Percentiles rank a stretch among this genome's conserved stretches.
Conservation (phyloP, 53 echinoderm and acorn worm species). For the Temnopleurus reevesii region DNA sequence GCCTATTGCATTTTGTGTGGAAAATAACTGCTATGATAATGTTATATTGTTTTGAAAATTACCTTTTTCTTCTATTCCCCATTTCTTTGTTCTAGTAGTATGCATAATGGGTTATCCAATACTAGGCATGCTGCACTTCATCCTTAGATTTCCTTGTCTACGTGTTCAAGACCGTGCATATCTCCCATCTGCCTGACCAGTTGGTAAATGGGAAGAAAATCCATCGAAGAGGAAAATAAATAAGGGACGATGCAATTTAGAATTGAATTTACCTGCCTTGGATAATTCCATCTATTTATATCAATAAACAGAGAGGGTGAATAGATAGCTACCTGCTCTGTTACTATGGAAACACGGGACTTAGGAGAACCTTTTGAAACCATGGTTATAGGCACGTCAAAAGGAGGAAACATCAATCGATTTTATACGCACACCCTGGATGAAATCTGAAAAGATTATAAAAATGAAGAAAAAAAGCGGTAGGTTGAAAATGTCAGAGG, state of each 20-base stretch:
- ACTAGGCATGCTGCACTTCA: no score
- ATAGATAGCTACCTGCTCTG: not conserved
- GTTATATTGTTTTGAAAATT: no score
- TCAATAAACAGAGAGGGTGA: not conserved
- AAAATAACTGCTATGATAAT: no score
- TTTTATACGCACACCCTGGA: not conserved
- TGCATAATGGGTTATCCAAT: no score
- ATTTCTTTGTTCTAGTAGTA: no score
- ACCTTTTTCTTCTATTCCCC: no score
- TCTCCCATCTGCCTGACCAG: not conserved
- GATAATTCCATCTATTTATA: slow-evolving; percentile 1
- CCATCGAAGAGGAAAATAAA: slow-evolving; percentile 4
- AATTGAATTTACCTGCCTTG: not conserved
- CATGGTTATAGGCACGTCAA: slow-evolving; percentile 11
- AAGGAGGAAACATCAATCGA: slow-evolving; percentile 4
- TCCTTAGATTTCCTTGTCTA: no score
- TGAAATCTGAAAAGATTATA: not conserved
- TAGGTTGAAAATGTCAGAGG: not conserved
- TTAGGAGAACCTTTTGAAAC: not conserved
- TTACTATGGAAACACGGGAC: not conserved
- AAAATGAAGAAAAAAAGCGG: not conserved
- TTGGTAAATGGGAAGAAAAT: not conserved
- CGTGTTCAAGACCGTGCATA: no score
- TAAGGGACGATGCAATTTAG: not conserved
- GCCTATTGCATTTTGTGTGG: no score